A percentile compares a stretch with the other conserved stretches of the same genome.
These are phyloP conservation scores for Alectoris magna DNA, from an alignment of 2,797 vertebrate genomes.

Conservation along the genomic window DNA sequence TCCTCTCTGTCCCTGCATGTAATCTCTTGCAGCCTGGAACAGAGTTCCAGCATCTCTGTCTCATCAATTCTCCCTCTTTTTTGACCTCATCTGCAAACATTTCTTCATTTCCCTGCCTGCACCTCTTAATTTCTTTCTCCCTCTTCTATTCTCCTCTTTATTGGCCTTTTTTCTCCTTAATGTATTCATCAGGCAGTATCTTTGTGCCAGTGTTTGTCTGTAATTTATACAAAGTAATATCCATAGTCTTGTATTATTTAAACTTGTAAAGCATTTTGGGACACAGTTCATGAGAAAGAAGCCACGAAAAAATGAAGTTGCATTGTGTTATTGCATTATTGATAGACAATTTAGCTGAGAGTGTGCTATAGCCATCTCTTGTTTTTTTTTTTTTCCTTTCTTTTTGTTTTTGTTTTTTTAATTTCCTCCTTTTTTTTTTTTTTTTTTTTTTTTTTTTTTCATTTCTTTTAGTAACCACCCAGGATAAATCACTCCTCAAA, in stretches of 20 bases:
- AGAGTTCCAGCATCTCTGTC: background rate
- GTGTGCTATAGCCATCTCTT: background rate
- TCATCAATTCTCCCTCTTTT: constrained; percentile 4
- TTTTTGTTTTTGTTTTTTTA: background rate
- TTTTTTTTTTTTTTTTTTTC: background rate
- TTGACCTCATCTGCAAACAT: background rate
- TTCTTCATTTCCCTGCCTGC: background rate
- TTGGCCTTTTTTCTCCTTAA: background rate
- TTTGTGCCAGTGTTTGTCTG: background rate
- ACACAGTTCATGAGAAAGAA: background rate
- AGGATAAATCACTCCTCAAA: background rate
- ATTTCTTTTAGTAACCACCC: background rate
- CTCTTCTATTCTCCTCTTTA: background rate
- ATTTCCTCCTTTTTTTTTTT: background rate
- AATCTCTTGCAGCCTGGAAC: constrained; percentile 7
- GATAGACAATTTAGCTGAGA: background rate
- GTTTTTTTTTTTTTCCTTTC: background rate
- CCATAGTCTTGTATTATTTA: constrained; percentile 2
- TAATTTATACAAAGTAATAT: background rate
- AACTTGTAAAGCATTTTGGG: constrained; percentile 13
- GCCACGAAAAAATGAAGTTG: constrained; percentile 15
- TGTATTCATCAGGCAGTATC: background rate
- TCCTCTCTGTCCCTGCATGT: background rate
- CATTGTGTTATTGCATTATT: constrained; percentile 32
- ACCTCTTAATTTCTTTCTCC: constrained; percentile 1